Evolutionary conservation across 2,888 invertebrate species (phyloP), one percentile per base, ranked within the genome.

Genomic region (Caradrina clavipalpis): DNA sequence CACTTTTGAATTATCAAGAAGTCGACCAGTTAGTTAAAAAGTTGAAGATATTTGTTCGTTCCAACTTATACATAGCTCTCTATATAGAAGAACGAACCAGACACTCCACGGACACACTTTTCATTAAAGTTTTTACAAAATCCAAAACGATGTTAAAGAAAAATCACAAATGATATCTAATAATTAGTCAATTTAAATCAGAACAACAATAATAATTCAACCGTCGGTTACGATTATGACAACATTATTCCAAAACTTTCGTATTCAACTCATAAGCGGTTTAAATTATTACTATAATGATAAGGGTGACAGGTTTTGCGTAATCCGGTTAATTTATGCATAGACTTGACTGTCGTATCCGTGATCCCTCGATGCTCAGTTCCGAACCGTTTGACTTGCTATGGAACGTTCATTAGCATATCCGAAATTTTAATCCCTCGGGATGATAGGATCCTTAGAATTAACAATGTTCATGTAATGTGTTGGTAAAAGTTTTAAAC

Each of bases 251-350:
- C n/a, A 0, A 56, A 66, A 60, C 54, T 71, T 81, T 76, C 39
- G 55, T 65, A 79, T 80, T 74, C 51, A 62, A 60, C 50, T 61
- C 72, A 55, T 76, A 65, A 77, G 21, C 66, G 61, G 47, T 60
- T 73, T 76, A 84, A 84, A 80, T 84, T 58, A 74, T 74, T 67
- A 56, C 57, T 63, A 5, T 55, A 72, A 62, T 71, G 75, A 81
- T 78, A 83, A 77, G 69, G 77, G 53, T 78, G 67, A 58, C 60
- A 55, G 75, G 39, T 19, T 59, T 73, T 55, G 69, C 80, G 69
- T 85, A 85, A 89, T 83, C 82, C 78, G 70, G 57, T 84, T 85
- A 87, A 89, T 89, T 86, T 86, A 90, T 89, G 87, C 86, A 81
- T 68, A 72, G 86, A 79, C 71, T 78, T 76, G 81, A 65, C 69